Conservation (phyloP, 2,888 invertebrate genomes). For the Drosophila basisetae region DNA sequence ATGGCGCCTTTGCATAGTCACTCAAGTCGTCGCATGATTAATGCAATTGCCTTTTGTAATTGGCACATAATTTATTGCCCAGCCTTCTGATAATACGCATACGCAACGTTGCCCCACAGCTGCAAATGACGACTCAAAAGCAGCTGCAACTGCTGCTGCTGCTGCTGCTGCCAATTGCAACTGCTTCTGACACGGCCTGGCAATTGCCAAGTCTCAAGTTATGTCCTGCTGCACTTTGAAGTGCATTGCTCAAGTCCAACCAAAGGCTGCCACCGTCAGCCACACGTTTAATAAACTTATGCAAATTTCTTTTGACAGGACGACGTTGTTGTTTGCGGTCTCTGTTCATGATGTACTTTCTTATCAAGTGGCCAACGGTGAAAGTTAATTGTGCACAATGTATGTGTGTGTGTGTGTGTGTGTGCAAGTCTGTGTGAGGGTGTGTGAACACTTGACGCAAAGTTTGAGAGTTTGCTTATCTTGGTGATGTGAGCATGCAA, state of each 20-base stretch:
- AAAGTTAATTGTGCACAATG: conserved; percentile 33
- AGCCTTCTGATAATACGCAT: conserved; percentile 66
- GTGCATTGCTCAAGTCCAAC: conserved; percentile 24
- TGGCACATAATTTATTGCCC: conserved; percentile 78
- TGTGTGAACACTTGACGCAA: conserved; percentile 20
- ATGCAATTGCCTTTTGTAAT: conserved; percentile 79
- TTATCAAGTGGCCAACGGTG: conserved; percentile 45
- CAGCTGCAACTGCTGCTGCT: conserved; percentile 46
- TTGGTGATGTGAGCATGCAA: conserved; percentile 2
- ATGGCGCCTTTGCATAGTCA: conserved; percentile 33
- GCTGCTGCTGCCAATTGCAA: conserved; percentile 24
- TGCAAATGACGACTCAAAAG: conserved; percentile 41
- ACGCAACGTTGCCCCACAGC: conserved; percentile 57
- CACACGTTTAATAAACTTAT: conserved; percentile 67
- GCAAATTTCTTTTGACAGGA: conserved; percentile 63
- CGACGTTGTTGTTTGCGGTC: conserved; percentile 32
- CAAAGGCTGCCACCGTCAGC: conserved; percentile 25
- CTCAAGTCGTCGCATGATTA: conserved; percentile 70
- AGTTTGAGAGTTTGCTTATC: conserved; percentile 14
- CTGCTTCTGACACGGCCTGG: conserved; percentile 17
- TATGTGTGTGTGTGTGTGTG: conserved; percentile 1
- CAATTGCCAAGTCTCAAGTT: conserved; percentile 30
- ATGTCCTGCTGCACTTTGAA: conserved; percentile 53
- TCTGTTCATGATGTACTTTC: conserved; percentile 45
- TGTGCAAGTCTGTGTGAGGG: background rate